Percentiles rank a stretch among this genome's conserved stretches.
These are phyloP conservation scores for Arctocebus calabarensis DNA, from an alignment of 2,797 vertebrate species.

Conservation along the genomic window DNA sequence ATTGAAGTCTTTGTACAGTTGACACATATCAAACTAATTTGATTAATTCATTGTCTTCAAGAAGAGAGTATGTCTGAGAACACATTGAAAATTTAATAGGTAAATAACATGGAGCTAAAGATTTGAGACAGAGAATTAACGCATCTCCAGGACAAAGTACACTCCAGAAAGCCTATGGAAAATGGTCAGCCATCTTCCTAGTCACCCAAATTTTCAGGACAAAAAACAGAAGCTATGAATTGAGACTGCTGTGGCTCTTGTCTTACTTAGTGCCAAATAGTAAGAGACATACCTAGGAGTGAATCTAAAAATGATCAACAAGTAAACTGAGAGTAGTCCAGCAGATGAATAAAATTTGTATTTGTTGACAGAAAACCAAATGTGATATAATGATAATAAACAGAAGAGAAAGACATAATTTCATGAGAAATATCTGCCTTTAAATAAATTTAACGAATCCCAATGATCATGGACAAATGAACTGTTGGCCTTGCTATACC, in stretches of 20 bases:
- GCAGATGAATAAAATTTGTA: neutral
- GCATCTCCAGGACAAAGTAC: neutral
- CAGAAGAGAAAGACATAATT: neutral
- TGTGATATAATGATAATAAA: neutral
- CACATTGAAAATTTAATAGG: neutral
- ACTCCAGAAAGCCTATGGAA: neutral
- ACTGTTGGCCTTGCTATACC: neutral
- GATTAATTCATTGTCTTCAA: neutral
- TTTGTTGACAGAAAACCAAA: neutral
- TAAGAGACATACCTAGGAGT: neutral
- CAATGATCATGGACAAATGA: neutral
- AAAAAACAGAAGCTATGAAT: neutral
- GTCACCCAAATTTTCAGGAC: neutral
- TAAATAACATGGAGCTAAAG: neutral
- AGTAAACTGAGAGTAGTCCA: neutral
- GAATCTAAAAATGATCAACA: neutral
- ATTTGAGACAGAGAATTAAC: neutral
- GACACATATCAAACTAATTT: neutral
- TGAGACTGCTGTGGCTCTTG: neutral
- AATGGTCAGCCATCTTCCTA: neutral
- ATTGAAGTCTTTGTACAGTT: neutral
- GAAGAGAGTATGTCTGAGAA: neutral
- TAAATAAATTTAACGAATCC: neutral
- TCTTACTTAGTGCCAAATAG: neutral
- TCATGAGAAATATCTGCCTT: neutral